Percentiles rank a stretch among this genome's conserved stretches.
These are phyloP conservation scores for Aix galericulata DNA, from an alignment of 2,113 vertebrate species.

Conservation along the genomic window DNA sequence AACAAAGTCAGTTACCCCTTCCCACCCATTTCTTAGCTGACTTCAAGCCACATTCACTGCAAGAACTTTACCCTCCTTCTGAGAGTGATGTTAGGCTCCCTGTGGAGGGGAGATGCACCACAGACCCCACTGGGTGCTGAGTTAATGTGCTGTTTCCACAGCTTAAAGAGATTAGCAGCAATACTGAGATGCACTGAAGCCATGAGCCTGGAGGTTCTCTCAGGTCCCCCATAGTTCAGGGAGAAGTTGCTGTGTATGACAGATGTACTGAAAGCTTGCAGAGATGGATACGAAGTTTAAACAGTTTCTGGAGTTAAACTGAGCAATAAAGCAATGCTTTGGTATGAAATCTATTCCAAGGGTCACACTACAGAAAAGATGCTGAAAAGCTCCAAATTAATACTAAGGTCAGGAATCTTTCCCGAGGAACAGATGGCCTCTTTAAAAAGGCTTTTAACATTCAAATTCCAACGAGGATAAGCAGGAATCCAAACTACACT, in stretches of 20 bases:
- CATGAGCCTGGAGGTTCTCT: background rate
- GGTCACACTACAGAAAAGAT: background rate
- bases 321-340: background rate
- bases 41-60: background rate
- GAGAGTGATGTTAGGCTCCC: background rate
- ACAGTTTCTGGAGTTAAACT: background rate
- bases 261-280: background rate
- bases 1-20: background rate
- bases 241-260: background rate
- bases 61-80: background rate
- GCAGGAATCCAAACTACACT: background rate
- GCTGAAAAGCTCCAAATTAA: background rate
- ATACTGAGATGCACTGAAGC: rapidly evolving
- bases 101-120: background rate
- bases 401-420: background rate
- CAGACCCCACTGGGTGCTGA: too few species aligned
- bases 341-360: background rate
- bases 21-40: too few species aligned
- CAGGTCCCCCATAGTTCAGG: background rate
- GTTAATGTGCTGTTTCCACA: background rate
- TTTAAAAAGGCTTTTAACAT: background rate
- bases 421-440: background rate
- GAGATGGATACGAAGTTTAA: background rate
- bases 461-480: background rate
- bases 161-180: background rate